phyloP scores from a whole-genome alignment of 2,113 vertebrate genomes.

The Neotragus moschatus region DNA sequence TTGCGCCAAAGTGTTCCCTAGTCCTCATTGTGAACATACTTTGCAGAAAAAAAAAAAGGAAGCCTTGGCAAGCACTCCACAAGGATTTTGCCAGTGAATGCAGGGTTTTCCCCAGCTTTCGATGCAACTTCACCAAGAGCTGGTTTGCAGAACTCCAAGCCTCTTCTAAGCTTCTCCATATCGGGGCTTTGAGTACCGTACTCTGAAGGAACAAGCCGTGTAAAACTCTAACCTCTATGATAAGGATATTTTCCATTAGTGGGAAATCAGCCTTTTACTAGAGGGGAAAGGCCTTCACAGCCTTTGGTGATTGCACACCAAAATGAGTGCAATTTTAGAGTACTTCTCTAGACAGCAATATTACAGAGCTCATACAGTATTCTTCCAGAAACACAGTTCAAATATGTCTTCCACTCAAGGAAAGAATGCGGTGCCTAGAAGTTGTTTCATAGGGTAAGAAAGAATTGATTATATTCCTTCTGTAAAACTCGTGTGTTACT shows the following conservation, averaged over 20 bases:
- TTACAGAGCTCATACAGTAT: neutral
- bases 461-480: neutral
- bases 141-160: neutral
- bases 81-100: neutral
- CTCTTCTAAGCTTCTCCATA: neutral
- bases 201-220: neutral
- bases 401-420: neutral
- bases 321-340: neutral
- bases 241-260: neutral
- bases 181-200: fast-evolving
- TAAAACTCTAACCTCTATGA: neutral
- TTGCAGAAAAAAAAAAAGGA: neutral
- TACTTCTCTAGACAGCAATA: neutral
- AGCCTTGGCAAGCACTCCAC: neutral
- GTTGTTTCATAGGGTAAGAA: neutral
- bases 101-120: neutral
- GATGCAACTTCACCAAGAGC: neutral
- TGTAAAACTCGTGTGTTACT: neutral
- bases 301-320: neutral
- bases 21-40: neutral
- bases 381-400: neutral
- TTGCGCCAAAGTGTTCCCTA: neutral
- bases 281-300: neutral
- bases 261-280: neutral
- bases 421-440: neutral